Percentiles rank a stretch among this genome's conserved stretches.
Evolutionary conservation across 2,113 vertebrate genomes (phyloP).

Genomic region (Eira barbara): DNA sequence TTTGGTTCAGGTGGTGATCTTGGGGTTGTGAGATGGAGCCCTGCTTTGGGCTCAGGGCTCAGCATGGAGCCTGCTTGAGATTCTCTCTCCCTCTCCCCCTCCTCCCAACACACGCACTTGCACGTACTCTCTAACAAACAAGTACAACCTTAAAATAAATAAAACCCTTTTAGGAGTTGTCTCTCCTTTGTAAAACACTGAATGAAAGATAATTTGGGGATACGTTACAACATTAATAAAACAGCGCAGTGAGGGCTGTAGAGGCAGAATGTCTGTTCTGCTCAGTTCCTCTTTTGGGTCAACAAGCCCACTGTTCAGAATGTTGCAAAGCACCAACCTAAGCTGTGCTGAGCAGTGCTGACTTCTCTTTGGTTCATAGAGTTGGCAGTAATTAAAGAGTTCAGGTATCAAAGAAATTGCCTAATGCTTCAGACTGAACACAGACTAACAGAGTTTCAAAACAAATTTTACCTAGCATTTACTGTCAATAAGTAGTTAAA

Average conservation of each 20-base stretch:
- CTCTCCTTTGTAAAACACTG: neutral
- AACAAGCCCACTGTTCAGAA: neutral
- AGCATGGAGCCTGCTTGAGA: neutral
- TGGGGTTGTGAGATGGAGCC: neutral
- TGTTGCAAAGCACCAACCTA: neutral
- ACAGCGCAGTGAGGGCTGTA: neutral
- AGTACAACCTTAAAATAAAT: neutral
- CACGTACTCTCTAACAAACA: too few relatives aligned
- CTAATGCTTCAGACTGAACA: neutral
- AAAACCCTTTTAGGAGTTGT: neutral
- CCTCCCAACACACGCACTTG: too few relatives aligned
- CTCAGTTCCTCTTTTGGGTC: neutral
- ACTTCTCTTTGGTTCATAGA: neutral
- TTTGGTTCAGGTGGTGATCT: neutral
- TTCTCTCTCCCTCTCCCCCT: too few relatives aligned
- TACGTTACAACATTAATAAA: neutral
- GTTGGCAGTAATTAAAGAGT: neutral
- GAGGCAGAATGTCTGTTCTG: neutral
- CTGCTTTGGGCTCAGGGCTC: neutral
- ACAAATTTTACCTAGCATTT: conserved; percentile 8
- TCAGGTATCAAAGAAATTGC: neutral
- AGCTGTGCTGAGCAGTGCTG: neutral
- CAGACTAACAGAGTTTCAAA: neutral
- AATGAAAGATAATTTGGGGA: neutral
- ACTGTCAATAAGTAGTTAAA: neutral